Conservation (phyloP, 2,888 invertebrate species). For the Ophraella communa region DNA sequence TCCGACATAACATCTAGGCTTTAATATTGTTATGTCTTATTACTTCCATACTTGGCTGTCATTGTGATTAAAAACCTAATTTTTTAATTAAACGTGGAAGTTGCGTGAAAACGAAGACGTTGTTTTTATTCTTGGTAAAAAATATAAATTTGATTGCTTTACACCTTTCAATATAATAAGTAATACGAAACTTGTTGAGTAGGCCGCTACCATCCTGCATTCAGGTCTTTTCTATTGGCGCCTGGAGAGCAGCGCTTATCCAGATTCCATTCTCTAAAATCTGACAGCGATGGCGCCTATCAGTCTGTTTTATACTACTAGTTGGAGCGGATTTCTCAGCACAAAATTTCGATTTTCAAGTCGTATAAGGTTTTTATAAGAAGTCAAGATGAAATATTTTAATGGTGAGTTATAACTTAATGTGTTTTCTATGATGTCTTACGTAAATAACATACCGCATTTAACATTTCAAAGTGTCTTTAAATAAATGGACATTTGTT, state of each 20-base stretch:
- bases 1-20: no score
- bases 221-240: constrained; percentile 17
- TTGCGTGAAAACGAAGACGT: no score
- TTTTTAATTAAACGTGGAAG: no score
- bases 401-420: neutral
- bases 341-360: neutral
- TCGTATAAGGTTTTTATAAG: neutral
- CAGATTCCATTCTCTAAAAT: constrained; percentile 18
- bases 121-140: no score
- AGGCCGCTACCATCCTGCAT: constrained; percentile 2
- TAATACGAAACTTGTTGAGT: neutral
- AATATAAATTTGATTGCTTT: no score
- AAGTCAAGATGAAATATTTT: neutral
- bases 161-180: no score
- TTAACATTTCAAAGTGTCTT: no score
- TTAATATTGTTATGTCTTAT: no score
- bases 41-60: no score
- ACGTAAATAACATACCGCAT: no score
- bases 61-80: no score
- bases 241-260: constrained; percentile 22
- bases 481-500: no score
- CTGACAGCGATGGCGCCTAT: constrained; percentile 23
- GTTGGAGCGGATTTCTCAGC: neutral
- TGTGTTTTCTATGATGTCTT: neutral
- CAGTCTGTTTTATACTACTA: constrained; percentile 23